Evolutionary conservation across 1,140 invertebrate species (phyloP), one percentile per base, ranked within the genome.

Genomic region (Leptinotarsa lineolata): DNA sequence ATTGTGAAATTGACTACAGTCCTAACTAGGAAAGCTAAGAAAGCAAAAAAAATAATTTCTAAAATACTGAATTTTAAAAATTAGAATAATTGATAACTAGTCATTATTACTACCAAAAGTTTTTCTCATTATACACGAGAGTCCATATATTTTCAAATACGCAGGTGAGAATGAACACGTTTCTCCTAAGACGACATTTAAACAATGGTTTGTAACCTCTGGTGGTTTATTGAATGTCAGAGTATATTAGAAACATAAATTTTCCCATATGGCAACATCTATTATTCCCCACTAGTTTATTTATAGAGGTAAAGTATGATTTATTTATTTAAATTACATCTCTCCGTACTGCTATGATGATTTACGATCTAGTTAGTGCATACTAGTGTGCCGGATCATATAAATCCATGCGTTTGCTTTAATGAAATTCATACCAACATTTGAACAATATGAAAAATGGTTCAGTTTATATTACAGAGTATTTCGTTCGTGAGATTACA

Each of bases 271-370:
- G 39, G 65, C 45, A 68, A 54, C 46, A 68, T 54, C 67, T 58
- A 68, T 68, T 58, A 68, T 68, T 68, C 48, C 21, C 67, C 18
- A 68, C 30, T 45, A 68, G 67, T 68, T 68, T 68, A 66, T 66
- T 66, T 66, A 68, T 68, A 58, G 67, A 68, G 67, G 45, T 54
- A 68, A 68, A 68, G 44, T 68, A 68, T 68, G 67, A 68, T 68
- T 68, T 58, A 68, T 68, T 68, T 68, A 68, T 68, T 68, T 68
- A 68, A 68, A 68, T 68, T 68, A n/a, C 67, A 67, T 67, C 65
- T 67, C 65, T 39, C 24, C 65, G 30, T 67, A 68, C 44, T 68
- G 67, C 67, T 68, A 68, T 68, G 39, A 54, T 68, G 22, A 68
- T 68, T 68, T 68, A 68, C 45, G 67, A 22, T 54, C 67, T 24